A percentile compares a stretch with the other conserved stretches of the same genome.
phyloP scores from a whole-genome alignment of 2,113 vertebrate species.

The Hyperoodon ampullatus region DNA sequence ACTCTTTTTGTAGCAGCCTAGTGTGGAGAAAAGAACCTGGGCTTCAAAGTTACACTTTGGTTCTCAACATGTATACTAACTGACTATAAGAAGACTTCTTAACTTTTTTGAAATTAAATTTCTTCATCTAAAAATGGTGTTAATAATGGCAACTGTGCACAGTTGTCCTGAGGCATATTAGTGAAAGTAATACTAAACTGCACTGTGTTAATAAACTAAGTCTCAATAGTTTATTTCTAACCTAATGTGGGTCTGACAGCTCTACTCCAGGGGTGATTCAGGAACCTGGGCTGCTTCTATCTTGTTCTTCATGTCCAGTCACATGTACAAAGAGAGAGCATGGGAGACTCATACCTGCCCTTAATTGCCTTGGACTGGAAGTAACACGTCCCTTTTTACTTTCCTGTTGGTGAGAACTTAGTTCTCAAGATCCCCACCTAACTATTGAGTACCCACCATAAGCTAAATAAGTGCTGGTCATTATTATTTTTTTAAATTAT shows the following conservation, averaged over 20 bases:
- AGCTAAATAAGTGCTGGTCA: background rate
- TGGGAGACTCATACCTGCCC: background rate
- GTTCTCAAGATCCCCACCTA: background rate
- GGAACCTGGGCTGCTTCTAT: background rate
- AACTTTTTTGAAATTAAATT: slow-evolving; percentile 45
- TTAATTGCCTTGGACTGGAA: background rate
- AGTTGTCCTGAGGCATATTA: background rate
- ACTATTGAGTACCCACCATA: background rate
- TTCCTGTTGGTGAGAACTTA: background rate
- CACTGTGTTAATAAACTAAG: background rate
- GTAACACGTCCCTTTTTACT: background rate
- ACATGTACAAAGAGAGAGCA: background rate
- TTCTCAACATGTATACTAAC: background rate
- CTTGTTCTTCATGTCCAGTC: background rate
- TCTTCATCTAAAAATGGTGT: slow-evolving; percentile 27
- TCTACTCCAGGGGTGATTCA: background rate
- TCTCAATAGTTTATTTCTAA: slow-evolving; percentile 27
- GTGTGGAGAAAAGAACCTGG: background rate
- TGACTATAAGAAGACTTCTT: slow-evolving; percentile 1
- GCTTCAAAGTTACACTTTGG: slow-evolving; percentile 37
- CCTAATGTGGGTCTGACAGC: background rate
- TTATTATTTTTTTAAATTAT: background rate
- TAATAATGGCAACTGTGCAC: background rate
- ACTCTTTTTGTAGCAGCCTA: background rate
- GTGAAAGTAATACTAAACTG: background rate